Evolutionary conservation across 1,140 invertebrate genomes (phyloP), one percentile per base, ranked within the genome.

Genomic region (Pogonomyrmex barbatus): DNA sequence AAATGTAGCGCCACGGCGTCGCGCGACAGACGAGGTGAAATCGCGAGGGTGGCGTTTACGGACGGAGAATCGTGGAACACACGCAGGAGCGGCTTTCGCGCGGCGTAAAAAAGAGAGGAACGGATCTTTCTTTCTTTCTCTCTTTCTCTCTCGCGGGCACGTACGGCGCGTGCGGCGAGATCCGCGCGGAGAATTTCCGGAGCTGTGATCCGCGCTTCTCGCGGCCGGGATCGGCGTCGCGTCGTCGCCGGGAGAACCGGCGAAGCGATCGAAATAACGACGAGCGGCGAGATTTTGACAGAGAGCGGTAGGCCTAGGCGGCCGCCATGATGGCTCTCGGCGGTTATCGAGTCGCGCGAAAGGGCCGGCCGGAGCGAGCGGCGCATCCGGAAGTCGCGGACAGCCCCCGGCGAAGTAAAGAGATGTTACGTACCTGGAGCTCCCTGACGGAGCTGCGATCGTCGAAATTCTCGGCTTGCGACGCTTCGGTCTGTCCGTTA

Each of bases 371-470:
- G 62, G 47, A 24, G 52, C 17, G 60, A 65, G 52, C 60, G n/a
- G 76, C 52, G 33, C 39, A 54, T 68, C 81, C 70, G 58, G 60
- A 67, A 85, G 84, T 78, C 58, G 50, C 12, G 10, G 63, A n/a
- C n/a, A 50, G 47, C 14, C 24, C 42, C 33, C 52, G 5, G 0
- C 0, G 12, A 65, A 12, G n/a, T 4, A 2, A 1, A 10, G 12
- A 45, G n/a, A 17, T 0, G 10, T 85, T 17, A 47, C 81, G 2
- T 90, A 91, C 90, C 90, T 90, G 87, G 76, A 68, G 90, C 90
- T 91, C 89, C 89, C 89, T 89, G 62, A 88, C 78, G 90, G 89
- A 91, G 89, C 89, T 50, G 68, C 89, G 75, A 12, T 75, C 52
- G 62, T 36, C 58, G 54, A 52, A 86, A 90, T 90, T 90, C 71